A percentile compares a stretch with the other conserved stretches of the same genome.
These are phyloP conservation scores for Percopsis omiscomaycus DNA, from an alignment of 2,797 vertebrate species.

Conservation along the genomic window DNA sequence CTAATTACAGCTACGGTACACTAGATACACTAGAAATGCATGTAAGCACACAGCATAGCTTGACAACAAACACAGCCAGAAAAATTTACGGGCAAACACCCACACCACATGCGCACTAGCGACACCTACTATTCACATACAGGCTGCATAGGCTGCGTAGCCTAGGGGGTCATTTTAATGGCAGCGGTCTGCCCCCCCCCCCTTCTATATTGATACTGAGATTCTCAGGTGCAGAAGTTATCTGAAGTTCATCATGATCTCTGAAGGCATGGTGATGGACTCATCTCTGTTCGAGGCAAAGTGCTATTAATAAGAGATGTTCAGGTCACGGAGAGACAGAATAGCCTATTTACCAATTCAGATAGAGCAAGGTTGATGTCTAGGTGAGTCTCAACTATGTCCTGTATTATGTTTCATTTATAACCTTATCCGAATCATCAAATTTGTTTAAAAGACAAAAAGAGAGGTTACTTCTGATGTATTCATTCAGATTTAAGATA, in stretches of 20 bases:
- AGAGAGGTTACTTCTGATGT: not conserved
- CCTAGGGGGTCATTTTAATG: not conserved
- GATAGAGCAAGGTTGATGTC: slow-evolving; percentile 46
- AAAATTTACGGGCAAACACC: not conserved
- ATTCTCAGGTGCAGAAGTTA: slow-evolving; percentile 22
- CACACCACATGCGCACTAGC: not conserved
- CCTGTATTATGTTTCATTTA: slow-evolving; percentile 51
- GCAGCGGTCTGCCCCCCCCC: not conserved
- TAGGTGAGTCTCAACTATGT: slow-evolving; percentile 29
- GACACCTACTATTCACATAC: not conserved
- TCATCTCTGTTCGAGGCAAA: slow-evolving; percentile 34
- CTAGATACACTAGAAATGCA: not conserved
- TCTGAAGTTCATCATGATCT: slow-evolving; percentile 34
- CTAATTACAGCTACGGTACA: no score
- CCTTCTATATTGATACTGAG: slow-evolving; percentile 10
- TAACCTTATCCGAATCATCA: slow-evolving; percentile 29
- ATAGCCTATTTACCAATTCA: slow-evolving; percentile 31
- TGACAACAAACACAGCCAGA: not conserved
- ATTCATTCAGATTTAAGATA: slow-evolving; percentile 4
- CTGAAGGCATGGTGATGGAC: slow-evolving; percentile 12
- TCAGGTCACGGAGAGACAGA: slow-evolving; percentile 40
- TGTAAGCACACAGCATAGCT: not conserved
- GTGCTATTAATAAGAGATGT: slow-evolving; percentile 59
- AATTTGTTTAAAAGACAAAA: slow-evolving; percentile 28
- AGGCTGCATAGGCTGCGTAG: not conserved